A percentile compares a stretch with the other conserved stretches of the same genome.
These are phyloP conservation scores for Leptinotarsa peninsularis DNA, from an alignment of 2,888 invertebrate species.

Conservation along the genomic window DNA sequence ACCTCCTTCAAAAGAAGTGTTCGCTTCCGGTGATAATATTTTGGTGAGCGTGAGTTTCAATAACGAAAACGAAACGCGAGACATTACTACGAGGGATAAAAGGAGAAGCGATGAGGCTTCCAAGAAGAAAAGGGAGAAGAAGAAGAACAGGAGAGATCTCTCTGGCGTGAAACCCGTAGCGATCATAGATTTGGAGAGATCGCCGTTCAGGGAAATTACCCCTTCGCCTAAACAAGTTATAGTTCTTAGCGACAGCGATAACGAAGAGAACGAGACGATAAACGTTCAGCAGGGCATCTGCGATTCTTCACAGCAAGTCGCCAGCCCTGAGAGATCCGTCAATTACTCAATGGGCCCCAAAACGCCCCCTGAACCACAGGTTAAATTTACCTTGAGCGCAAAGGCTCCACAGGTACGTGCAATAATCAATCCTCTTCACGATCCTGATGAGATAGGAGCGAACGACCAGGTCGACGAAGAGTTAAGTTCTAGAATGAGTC, in stretches of 20 bases:
- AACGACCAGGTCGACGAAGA: constrained; percentile 56
- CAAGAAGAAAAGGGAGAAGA: constrained; percentile 60
- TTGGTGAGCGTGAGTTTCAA: constrained; percentile 93
- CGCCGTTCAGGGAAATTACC: constrained; percentile 85
- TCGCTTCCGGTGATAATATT: constrained; percentile 93
- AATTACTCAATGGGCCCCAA: constrained; percentile 74
- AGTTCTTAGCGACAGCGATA: constrained; percentile 85
- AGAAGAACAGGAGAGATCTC: constrained; percentile 60
- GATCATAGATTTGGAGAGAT: constrained; percentile 86
- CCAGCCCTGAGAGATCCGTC: constrained; percentile 59
- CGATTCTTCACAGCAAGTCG: constrained; percentile 60
- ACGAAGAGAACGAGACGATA: constrained; percentile 61
- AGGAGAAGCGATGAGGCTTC: constrained; percentile 64
- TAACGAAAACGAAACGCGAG: constrained; percentile 70
- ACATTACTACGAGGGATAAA: constrained; percentile 58
- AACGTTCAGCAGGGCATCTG: constrained; percentile 50
- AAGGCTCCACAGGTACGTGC: constrained; percentile 70
- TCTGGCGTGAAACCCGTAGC: constrained; percentile 79
- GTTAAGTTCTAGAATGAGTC: constrained; percentile 36
- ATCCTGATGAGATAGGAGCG: constrained; percentile 68
- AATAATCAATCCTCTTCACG: constrained; percentile 73
- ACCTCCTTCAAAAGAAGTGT: constrained; percentile 89
- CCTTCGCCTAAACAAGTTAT: constrained; percentile 86
- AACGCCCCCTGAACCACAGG: constrained; percentile 80
- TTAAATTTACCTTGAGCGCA: constrained; percentile 73